Base-by-base conservation (phyloP, 2,888 invertebrate species). In the Calephelis perditalis region DNA sequence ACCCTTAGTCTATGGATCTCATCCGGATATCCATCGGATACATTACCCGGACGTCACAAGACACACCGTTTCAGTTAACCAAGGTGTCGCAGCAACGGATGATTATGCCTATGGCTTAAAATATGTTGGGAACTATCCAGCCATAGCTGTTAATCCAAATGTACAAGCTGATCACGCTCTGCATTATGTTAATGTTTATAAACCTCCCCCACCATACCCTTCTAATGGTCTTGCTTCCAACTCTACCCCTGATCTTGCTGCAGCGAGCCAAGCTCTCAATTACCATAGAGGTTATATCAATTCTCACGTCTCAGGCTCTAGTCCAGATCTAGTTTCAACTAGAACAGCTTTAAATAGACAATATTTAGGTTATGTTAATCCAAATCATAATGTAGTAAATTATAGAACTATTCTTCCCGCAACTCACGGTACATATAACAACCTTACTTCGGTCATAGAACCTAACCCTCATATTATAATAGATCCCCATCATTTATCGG, bases 121-220 rank as follows among this genome's bases (percentile, higher is more conserved):
- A 45, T 79, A 81, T 69, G 71, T 86, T 65, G 77, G 78, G 4
- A 84, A 81, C 67, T 89, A 89, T 69, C 87, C 86, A 9, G 56
- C 56, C 0, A 82, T 87, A 67, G 86, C 85, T 0, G 82, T 84
- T 59, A 84, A 84, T 71, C 85, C 85, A 1, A 84, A 81, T 65
- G 80, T 86, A 4, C 83, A 84, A 63, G 73, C 84, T 0, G 91
- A 91, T 64, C 70, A 91, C 60, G 85, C 90, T 56, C 75, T 93
- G 47, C 92, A 92, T 57, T 89, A 94, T 72, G 83, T 94, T 26
- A 94, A 94, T 73, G 91, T 95, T 7, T 95, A 94, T 76, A 96
- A 96, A 78, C 96, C 96, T 0, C 97, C 97, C 0, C 97, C 97
- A 0, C 96, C 97, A 0, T 97, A 97, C 83, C 95, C 96, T 0